Evolutionary conservation across 2,888 invertebrate genomes (phyloP).

Genomic region (Stenodera caucasica): DNA sequence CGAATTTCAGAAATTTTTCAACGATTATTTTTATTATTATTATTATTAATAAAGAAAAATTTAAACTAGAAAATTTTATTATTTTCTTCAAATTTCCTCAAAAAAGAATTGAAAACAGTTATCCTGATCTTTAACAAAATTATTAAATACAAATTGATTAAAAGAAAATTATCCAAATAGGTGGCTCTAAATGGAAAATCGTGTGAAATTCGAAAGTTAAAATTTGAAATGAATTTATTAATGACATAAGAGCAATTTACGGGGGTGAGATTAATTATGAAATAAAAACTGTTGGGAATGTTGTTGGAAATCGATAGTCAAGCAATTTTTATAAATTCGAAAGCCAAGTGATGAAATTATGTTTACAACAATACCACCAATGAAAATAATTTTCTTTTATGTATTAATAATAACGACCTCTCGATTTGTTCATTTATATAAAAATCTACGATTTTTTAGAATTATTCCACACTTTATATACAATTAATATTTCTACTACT

Average conservation of each 20-base stretch:
- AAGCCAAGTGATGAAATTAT: not conserved
- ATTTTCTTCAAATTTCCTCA: not conserved
- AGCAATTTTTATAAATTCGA: not conserved
- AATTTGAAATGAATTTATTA: too few relatives aligned
- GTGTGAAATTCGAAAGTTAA: too few relatives aligned
- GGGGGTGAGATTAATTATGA: too few relatives aligned
- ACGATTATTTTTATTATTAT: not conserved
- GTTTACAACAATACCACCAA: not conserved
- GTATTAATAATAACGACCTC: not conserved
- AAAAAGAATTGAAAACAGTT: not conserved
- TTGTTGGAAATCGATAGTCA: not conserved
- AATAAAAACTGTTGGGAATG: not conserved
- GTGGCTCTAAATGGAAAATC: not conserved
- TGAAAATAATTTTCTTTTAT: conserved; percentile 10
- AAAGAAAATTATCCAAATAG: conserved; percentile 6
- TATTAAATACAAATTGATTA: conserved; percentile 1
- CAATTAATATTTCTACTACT: conserved; percentile 18
- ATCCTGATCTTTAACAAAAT: not conserved
- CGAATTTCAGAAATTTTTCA: not conserved
- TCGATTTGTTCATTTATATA: conserved; percentile 2
- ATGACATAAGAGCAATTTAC: too few relatives aligned
- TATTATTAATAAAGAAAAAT: not conserved
- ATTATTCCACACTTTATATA: conserved; percentile 30
- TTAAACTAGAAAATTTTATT: conserved; percentile 5
- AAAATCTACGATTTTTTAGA: conserved; percentile 17